These are phyloP conservation scores for Contarinia nasturtii DNA, from an alignment of 1,140 invertebrate species.

Conservation along the genomic window DNA sequence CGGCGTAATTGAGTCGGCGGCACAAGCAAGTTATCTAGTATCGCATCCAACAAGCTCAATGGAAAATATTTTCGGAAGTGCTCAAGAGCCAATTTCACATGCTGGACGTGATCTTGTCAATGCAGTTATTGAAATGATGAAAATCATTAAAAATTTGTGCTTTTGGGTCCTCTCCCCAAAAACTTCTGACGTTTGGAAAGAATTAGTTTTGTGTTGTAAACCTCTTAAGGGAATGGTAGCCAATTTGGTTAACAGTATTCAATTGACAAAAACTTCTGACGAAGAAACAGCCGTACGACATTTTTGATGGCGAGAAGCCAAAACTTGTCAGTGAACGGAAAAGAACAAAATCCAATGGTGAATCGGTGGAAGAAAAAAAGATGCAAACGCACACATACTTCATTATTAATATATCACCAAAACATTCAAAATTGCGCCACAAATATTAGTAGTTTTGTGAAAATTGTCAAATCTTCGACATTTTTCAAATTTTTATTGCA, in stretches of 20 bases:
- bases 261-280: too few species aligned
- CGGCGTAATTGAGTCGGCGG: constrained; percentile 81
- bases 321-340: too few species aligned
- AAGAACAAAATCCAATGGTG: too few species aligned
- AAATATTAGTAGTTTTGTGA: too few species aligned
- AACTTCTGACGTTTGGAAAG: constrained; percentile 85
- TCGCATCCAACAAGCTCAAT: constrained; percentile 85
- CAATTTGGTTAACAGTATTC: constrained; percentile 72
- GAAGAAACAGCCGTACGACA: too few species aligned
- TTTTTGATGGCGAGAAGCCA: too few species aligned
- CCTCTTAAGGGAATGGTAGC: constrained; percentile 94
- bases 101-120: constrained; percentile 56
- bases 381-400: too few species aligned
- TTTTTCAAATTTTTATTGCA: too few species aligned
- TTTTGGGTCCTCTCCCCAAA: constrained; percentile 71
- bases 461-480: too few species aligned
- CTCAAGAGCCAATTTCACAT: constrained; percentile 73
- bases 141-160: constrained; percentile 77
- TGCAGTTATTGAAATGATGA: constrained; percentile 48
- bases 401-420: too few species aligned
- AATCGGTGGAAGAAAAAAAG: too few species aligned
- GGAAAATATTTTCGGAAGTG: constrained; percentile 47
- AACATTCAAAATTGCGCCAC: too few species aligned
- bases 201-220: constrained; percentile 82
- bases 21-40: constrained; percentile 84